Conservation (phyloP, 1,140 invertebrate genomes). For the Scaptomyza hsui region DNA sequence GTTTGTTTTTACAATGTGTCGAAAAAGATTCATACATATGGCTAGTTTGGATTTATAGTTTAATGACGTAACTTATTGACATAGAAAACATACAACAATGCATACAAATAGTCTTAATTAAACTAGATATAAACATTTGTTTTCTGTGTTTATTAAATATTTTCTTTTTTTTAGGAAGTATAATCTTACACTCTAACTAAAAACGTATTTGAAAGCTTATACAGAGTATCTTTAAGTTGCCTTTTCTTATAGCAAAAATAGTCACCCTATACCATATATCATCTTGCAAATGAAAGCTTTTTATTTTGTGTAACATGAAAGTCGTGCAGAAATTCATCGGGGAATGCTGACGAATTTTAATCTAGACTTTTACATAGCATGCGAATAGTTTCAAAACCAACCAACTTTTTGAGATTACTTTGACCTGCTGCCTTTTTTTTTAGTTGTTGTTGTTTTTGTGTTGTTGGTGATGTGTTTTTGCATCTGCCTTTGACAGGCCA, state of each 20-base stretch:
- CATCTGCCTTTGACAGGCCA: slow-evolving; percentile 31
- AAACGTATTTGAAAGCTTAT: too few relatives aligned
- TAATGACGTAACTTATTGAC: too few relatives aligned
- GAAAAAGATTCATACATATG: too few relatives aligned
- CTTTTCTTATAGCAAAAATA: too few relatives aligned
- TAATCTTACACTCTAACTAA: too few relatives aligned
- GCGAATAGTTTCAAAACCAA: slow-evolving; percentile 6
- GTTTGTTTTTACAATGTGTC: too few relatives aligned
- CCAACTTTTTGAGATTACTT: slow-evolving; percentile 22
- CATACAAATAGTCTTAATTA: too few relatives aligned
- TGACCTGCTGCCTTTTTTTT: background rate
- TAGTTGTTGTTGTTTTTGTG: background rate
- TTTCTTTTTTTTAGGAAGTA: too few relatives aligned
- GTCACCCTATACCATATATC: background rate
- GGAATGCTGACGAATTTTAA: background rate
- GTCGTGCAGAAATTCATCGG: background rate
- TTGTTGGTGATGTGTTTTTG: background rate
- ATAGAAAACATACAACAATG: too few relatives aligned
- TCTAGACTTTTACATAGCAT: background rate
- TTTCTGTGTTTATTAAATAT: too few relatives aligned
- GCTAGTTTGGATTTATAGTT: too few relatives aligned
- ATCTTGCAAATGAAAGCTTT: background rate
- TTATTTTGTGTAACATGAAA: background rate
- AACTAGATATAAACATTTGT: too few relatives aligned
- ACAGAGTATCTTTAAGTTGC: background rate